Evolutionary conservation across 2,797 vertebrate genomes (phyloP).

Genomic region (Melanotaenia maccullochi): DNA sequence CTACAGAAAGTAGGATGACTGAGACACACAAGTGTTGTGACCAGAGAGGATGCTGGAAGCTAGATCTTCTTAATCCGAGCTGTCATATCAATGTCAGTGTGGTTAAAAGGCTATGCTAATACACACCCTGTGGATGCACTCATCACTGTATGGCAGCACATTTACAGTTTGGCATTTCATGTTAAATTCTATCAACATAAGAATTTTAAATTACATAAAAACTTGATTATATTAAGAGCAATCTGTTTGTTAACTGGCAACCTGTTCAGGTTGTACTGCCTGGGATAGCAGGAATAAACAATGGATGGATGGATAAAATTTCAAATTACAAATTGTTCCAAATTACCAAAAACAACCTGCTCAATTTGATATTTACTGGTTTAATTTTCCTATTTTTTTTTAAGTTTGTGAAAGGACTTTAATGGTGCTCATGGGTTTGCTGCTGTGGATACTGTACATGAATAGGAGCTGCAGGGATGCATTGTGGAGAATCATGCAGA

Average conservation of each 20-base stretch:
- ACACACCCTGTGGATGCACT: constrained; percentile 18
- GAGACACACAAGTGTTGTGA: constrained; percentile 48
- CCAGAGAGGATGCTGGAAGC: constrained; percentile 53
- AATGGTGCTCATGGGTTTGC: constrained; percentile 17
- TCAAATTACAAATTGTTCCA: no score
- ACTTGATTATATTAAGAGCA: neutral
- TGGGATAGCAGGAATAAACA: neutral
- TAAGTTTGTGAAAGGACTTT: neutral
- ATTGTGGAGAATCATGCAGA: constrained; percentile 45
- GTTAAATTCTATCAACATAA: neutral
- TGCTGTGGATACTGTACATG: constrained; percentile 39
- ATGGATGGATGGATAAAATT: no score
- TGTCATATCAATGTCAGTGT: constrained; percentile 75
- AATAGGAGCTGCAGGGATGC: constrained; percentile 50
- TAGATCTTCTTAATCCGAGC: constrained; percentile 69
- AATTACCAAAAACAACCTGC: neutral
- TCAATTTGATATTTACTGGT: neutral
- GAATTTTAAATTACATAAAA: neutral
- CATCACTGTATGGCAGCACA: constrained; percentile 22
- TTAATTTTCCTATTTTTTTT: no score
- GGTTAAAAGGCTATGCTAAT: constrained; percentile 52
- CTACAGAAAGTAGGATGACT: constrained; percentile 25
- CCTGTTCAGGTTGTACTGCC: no score
- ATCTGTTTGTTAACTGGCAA: neutral
- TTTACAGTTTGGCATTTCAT: constrained; percentile 8